Conservation (phyloP, 2,113 vertebrate species). For the Onychorhynchus coronatus region DNA sequence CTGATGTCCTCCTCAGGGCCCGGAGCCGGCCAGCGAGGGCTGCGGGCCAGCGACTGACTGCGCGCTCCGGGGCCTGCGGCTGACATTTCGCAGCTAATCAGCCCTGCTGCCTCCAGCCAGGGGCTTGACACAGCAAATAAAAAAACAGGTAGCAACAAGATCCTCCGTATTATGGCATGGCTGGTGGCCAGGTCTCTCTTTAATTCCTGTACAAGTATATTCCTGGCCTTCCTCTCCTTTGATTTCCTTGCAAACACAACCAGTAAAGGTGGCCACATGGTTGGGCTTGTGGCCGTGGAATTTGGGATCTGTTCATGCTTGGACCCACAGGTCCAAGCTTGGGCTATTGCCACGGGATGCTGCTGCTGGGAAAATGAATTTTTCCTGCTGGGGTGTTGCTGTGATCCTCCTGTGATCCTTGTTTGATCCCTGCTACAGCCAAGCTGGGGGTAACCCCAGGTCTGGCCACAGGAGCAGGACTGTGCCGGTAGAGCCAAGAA, state of each 20-base stretch:
- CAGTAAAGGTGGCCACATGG: rapidly evolving
- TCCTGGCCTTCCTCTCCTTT: background rate
- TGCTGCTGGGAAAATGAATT: background rate
- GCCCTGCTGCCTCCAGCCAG: background rate
- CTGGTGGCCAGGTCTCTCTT: background rate
- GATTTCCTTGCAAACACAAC: background rate
- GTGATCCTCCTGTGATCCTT: background rate
- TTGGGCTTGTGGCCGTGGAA: background rate
- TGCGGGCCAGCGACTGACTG: background rate
- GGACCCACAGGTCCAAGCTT: background rate
- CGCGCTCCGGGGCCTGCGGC: background rate
- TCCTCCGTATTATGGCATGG: background rate
- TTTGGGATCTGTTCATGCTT: rapidly evolving
- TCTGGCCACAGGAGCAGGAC: background rate
- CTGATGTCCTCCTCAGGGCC: background rate
- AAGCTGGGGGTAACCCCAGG: background rate
- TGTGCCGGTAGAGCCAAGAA: rapidly evolving
- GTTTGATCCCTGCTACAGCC: background rate
- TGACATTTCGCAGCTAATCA: background rate
- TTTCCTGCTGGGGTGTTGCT: background rate
- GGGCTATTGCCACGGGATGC: background rate
- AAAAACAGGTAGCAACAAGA: background rate
- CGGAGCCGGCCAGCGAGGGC: background rate
- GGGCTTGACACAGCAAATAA: background rate
- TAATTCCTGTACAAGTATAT: background rate